phyloP scores from a whole-genome alignment of 2,113 vertebrate genomes.

The Progne subis region DNA sequence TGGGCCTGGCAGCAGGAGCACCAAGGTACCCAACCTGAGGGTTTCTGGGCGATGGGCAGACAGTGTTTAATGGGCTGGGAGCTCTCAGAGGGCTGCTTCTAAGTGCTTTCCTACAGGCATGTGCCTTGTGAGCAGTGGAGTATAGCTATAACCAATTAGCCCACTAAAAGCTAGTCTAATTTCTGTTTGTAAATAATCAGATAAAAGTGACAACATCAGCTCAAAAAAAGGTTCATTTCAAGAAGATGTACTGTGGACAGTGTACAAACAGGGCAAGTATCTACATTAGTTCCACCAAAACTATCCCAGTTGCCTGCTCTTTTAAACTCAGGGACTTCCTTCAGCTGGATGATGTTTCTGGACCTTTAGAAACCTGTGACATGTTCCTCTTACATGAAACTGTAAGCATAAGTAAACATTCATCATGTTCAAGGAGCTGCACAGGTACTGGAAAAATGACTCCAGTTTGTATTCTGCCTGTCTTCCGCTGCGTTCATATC shows the following conservation, averaged over 20 bases:
- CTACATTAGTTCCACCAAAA: neutral
- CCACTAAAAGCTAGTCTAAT: neutral
- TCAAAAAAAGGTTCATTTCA: neutral
- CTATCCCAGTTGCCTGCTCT: neutral
- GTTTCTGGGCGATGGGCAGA: neutral
- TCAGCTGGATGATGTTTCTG: neutral
- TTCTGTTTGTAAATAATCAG: neutral
- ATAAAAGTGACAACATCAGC: neutral
- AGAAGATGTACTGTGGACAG: neutral
- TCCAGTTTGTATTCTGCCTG: neutral
- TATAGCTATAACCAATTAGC: neutral
- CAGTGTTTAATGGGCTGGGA: neutral
- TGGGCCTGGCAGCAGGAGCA: constrained; percentile 88
- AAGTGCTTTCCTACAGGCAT: neutral
- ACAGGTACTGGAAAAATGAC: neutral
- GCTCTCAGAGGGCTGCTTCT: neutral
- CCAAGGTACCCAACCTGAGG: constrained; percentile 69
- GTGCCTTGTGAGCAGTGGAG: neutral
- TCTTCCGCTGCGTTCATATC: neutral
- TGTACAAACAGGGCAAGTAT: neutral
- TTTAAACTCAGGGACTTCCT: neutral
- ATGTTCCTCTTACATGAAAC: neutral
- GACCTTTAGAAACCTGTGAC: neutral
- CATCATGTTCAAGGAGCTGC: neutral
- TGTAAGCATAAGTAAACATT: neutral